These are phyloP conservation scores for Drosophila baimaii DNA, from an alignment of 1,140 invertebrate species.

Conservation along the genomic window DNA sequence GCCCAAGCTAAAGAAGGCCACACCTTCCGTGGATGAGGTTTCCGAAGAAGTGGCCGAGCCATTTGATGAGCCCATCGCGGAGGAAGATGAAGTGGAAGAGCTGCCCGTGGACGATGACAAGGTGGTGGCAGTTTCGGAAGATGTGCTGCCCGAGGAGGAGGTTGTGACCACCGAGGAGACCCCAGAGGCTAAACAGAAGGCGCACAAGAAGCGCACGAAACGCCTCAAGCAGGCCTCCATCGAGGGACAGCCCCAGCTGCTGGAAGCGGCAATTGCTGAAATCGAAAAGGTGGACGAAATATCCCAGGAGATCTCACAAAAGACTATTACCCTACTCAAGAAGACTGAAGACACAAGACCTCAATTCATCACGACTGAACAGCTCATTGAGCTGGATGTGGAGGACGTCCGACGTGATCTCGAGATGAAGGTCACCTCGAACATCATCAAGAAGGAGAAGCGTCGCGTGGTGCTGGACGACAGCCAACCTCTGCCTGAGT, in stretches of 20 bases:
- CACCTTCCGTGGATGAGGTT: constrained; percentile 76
- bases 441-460: constrained; percentile 84
- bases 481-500: constrained; percentile 85
- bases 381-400: constrained; percentile 81
- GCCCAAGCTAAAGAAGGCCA: constrained; percentile 76
- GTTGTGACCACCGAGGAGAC: constrained; percentile 63
- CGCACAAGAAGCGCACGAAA: constrained; percentile 82
- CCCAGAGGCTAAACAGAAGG: constrained; percentile 72
- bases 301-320: constrained; percentile 82
- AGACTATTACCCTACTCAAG: constrained; percentile 80
- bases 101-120: constrained; percentile 75
- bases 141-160: constrained; percentile 75
- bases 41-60: constrained; percentile 74
- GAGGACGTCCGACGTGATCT: constrained; percentile 85
- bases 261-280: constrained; percentile 74
- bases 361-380: constrained; percentile 78
- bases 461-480: constrained; percentile 83
- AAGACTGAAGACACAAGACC: constrained; percentile 81
- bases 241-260: constrained; percentile 75
- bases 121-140: constrained; percentile 74
- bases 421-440: constrained; percentile 85
- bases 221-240: constrained; percentile 72
- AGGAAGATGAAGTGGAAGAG: constrained; percentile 83
- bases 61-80: constrained; percentile 79
- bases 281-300: constrained; percentile 79